A percentile compares a stretch with the other conserved stretches of the same genome.
Evolutionary conservation across 2,797 vertebrate species (phyloP).

Genomic region (Crenichthys baileyi): DNA sequence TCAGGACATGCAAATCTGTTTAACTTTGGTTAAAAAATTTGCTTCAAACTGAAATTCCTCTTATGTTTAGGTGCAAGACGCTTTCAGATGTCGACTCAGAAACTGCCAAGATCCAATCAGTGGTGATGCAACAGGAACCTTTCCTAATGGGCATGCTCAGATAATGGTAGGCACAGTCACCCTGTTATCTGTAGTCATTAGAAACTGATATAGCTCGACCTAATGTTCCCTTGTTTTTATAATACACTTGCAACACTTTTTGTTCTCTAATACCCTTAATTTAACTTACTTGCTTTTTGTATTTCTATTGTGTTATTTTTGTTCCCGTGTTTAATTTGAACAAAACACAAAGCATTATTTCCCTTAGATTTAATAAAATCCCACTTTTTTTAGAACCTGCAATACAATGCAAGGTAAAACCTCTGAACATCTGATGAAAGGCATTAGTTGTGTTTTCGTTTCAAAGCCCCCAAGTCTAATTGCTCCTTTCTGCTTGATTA

Average conservation of each 20-base stretch:
- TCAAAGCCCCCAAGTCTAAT: slow-evolving; percentile 41
- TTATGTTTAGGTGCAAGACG: slow-evolving; percentile 91
- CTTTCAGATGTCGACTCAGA: slow-evolving; percentile 97
- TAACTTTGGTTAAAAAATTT: not conserved
- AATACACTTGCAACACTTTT: slow-evolving; percentile 39
- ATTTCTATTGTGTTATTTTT: slow-evolving; percentile 16
- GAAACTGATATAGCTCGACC: slow-evolving; percentile 40
- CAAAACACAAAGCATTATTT: slow-evolving; percentile 43
- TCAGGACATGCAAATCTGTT: not conserved
- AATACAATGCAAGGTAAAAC: slow-evolving; percentile 58
- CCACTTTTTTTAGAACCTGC: slow-evolving; percentile 43
- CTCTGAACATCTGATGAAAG: slow-evolving; percentile 59
- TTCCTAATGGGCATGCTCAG: slow-evolving; percentile 98
- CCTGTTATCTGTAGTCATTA: slow-evolving; percentile 44
- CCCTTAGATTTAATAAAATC: slow-evolving; percentile 46
- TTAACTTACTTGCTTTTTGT: slow-evolving; percentile 48
- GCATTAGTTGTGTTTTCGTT: slow-evolving; percentile 49
- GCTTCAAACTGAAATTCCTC: not conserved
- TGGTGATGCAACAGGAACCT: slow-evolving; percentile 95
- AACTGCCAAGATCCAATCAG: slow-evolving; percentile 98
- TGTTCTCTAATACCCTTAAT: slow-evolving; percentile 53
- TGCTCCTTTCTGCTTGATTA: slow-evolving; percentile 65
- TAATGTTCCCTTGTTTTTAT: slow-evolving; percentile 64
- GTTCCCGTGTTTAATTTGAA: slow-evolving; percentile 24
- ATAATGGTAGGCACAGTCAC: slow-evolving; percentile 90